A percentile compares a stretch with the other conserved stretches of the same genome.
Conservation (phyloP, 2,888 invertebrate genomes). For the Rhingia rostrata region DNA sequence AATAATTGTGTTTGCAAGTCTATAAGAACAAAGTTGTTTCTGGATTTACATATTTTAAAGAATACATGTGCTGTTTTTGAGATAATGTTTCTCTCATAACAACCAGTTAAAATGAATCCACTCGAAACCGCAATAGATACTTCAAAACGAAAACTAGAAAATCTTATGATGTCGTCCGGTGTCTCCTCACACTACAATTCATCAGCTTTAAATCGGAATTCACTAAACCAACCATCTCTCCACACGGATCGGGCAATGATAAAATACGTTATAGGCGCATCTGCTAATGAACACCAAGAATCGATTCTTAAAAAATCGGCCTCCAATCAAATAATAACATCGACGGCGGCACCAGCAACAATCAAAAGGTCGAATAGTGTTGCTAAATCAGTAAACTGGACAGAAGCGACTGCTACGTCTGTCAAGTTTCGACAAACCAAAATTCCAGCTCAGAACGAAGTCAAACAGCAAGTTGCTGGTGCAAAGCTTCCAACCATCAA, state of each 20-base stretch:
- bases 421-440: constrained; percentile 57
- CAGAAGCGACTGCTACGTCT: constrained; percentile 23
- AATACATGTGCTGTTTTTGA: neutral
- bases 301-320: constrained; percentile 59
- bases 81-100: neutral
- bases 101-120: constrained; percentile 50
- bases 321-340: constrained; percentile 25
- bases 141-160: constrained; percentile 44
- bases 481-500: constrained; percentile 41
- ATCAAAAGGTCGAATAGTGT: constrained; percentile 49
- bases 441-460: constrained; percentile 39
- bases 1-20: constrained; percentile 15
- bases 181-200: constrained; percentile 25
- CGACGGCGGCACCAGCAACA: constrained; percentile 19
- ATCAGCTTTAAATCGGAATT: constrained; percentile 27
- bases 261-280: constrained; percentile 58
- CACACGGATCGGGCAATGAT: constrained; percentile 48
- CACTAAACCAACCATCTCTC: constrained; percentile 22
- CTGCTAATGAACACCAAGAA: constrained; percentile 47
- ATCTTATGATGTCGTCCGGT: constrained; percentile 35
- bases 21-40: constrained; percentile 5
- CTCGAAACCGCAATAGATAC: constrained; percentile 49
- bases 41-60: constrained; percentile 20
- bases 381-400: constrained; percentile 36
- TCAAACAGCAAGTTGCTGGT: constrained; percentile 32